These are phyloP conservation scores for Hyla sarda DNA, from an alignment of 2,113 vertebrate genomes.

Conservation along the genomic window DNA sequence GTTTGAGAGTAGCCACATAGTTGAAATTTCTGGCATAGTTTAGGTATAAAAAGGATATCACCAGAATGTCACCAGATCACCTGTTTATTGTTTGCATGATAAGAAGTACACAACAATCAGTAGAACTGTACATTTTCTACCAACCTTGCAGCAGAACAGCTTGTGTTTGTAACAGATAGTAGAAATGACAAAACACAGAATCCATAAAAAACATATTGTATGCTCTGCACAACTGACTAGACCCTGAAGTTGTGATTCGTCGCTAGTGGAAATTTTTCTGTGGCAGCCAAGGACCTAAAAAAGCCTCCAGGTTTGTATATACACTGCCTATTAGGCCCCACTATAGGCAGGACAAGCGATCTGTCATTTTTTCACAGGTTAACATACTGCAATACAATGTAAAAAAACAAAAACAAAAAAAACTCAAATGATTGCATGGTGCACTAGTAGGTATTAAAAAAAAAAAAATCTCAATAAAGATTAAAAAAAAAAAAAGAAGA, in stretches of 20 bases:
- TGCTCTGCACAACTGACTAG: background rate
- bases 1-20: background rate
- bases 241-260: background rate
- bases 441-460: too few relatives aligned
- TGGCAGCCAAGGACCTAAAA: too few relatives aligned
- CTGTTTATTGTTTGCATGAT: background rate
- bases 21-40: background rate
- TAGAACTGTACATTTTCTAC: background rate
- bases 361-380: too few relatives aligned
- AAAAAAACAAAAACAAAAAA: too few relatives aligned
- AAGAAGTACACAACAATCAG: background rate
- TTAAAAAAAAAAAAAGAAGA: too few relatives aligned
- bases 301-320: too few relatives aligned
- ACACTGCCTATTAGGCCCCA: too few relatives aligned
- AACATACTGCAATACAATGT: too few relatives aligned
- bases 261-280: background rate
- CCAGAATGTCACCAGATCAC: background rate
- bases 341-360: too few relatives aligned
- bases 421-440: too few relatives aligned
- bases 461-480: too few relatives aligned
- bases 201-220: background rate
- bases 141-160: background rate
- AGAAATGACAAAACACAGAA: background rate
- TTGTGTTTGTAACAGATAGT: background rate
- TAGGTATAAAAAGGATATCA: background rate